A percentile compares a stretch with the other conserved stretches of the same genome.
Conservation (phyloP, 1,140 invertebrate species). For the Brachystomella parvula region DNA sequence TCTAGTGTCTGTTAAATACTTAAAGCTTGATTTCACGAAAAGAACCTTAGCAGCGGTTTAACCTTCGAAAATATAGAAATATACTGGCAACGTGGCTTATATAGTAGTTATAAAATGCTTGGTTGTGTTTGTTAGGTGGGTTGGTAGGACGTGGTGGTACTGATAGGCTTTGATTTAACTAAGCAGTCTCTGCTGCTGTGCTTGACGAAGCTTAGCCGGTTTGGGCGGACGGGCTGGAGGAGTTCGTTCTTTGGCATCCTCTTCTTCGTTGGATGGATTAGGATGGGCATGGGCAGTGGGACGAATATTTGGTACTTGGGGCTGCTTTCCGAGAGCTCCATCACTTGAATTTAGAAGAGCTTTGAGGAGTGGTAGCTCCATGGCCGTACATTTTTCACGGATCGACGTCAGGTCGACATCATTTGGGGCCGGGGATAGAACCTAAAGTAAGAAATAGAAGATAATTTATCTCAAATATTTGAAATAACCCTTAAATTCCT, state of each 20-base stretch:
- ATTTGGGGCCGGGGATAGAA: conserved; percentile 23
- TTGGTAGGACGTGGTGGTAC: no score
- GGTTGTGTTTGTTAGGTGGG: no score
- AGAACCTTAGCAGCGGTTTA: no score
- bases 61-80: no score
- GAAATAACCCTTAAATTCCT: background rate
- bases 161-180: no score
- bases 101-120: no score
- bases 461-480: background rate
- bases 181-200: no score
- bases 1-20: no score
- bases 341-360: conserved; percentile 33
- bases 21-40: no score
- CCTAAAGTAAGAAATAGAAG: background rate
- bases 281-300: conserved; percentile 35
- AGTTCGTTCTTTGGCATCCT: background rate
- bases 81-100: no score
- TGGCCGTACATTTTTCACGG: conserved; percentile 26
- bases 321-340: conserved; percentile 22
- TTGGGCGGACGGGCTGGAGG: conserved; percentile 1
- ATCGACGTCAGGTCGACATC: conserved; percentile 33
- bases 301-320: conserved; percentile 19
- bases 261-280: conserved; percentile 18
- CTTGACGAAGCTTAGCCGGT: conserved; percentile 6
- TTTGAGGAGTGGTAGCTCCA: conserved; percentile 34